Evolutionary conservation across 2,797 vertebrate genomes (phyloP), one percentile per base, ranked within the genome.

Genomic region (Chaenodraco wilsoni): DNA sequence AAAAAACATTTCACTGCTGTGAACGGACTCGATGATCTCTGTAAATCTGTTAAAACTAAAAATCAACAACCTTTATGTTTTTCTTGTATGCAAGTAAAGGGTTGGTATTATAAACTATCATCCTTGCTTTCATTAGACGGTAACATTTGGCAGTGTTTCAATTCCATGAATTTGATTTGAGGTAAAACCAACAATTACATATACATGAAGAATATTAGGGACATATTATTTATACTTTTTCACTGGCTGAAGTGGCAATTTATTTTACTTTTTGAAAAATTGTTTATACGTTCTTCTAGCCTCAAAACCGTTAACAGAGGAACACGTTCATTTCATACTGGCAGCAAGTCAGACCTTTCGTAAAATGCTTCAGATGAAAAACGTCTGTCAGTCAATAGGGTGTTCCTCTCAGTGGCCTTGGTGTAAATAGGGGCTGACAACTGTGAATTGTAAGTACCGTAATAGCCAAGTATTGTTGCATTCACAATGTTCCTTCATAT

Each of bases 141-240:
- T 10, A 73, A 69, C 65, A 33, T 46, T 19, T 23, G 49, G 33
- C 12, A 54, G 56, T 44, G 11, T 67, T 70, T 60, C 27, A 69
- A 21, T 46, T 46, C 54, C 59, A 48, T 64, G 31, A 19, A 54
- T 71, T 65, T 70, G 56, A 76, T 79, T 77, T 85, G 55, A 72
- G 69, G 60, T 55, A 52, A 79, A 69, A 76, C 65, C 37, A 14
- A 60, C 23, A 69, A 67, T 21, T 73, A 60, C 62, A 82, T 31
- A 59, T 31, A 65, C 40, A 66, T 41, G 10, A 59, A 50, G 79
- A 17, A n/a, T 58, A 73, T 74, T 65, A 51, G 74, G 46, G 51
- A 41, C 37, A 58, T 43, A 59, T 44, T 23, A 59, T 44, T 59
- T 16, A 45, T 59, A 69, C 52, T 64, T 66, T 61, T 55, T 23